Evolutionary conservation across 2,888 invertebrate species (phyloP), one percentile per base, ranked within the genome.

Genomic region (Trilocha varians): DNA sequence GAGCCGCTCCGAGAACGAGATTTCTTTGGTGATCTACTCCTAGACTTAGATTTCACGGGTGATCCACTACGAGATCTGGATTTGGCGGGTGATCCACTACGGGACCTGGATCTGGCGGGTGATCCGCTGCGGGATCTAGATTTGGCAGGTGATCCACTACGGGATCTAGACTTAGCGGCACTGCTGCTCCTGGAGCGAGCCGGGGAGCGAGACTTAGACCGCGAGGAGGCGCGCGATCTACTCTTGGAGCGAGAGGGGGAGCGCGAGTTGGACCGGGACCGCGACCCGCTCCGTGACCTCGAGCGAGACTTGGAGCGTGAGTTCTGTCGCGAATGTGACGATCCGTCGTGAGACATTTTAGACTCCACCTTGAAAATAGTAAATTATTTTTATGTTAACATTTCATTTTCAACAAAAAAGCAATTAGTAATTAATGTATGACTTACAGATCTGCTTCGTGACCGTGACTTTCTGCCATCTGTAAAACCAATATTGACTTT

Each of bases 371-470:
- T 60, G 4, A 34, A 25, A 6, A 34, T 11, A 32, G 13, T 38
- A 13, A 35, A 11, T 4, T 1, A 16, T 36, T 32, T 32, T 15
- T 32, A 8, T 13, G 32, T 8, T 6, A n/a, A 37, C n/a, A 39
- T n/a, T 5, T 11, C n/a, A 36, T 16, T 3, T 6, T 37, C 18
- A 6, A 15, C n/a, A 9, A 16, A 45, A 37, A 11, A 39, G 37
- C 5, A 34, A 16, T 15, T 36, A 9, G 32, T 32, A 38, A 32
- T 14, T n/a, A 16, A 32, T 6, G 33, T 40, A 32, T 6, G 50
- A 71, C 78, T 78, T 48, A 80, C 79, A 38, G 80, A 80, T 57
- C 56, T 61, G 48, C 78, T 78, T 39, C 78, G 70, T 1, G 78
- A 76, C n/a, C 75, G 62, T 0, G 79, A 76, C 13, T 61, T 57